Conservation (phyloP, 2,888 invertebrate species). For the Apamea sordens region DNA sequence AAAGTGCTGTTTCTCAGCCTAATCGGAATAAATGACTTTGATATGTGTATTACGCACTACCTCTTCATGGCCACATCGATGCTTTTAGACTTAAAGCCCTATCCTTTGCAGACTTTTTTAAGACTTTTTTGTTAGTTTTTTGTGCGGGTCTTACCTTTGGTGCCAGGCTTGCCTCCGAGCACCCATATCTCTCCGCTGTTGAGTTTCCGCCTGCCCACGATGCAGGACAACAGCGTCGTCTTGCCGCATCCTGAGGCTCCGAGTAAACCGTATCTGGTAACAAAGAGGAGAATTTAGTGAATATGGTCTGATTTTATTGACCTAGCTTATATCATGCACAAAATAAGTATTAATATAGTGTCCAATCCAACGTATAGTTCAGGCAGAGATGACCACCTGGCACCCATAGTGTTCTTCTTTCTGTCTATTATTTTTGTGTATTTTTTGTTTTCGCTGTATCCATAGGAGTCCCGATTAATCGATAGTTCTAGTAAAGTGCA, state of each 20-base stretch:
- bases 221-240: constrained; percentile 97
- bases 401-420: background rate
- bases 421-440: background rate
- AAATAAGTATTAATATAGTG: no score
- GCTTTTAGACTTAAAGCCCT: background rate
- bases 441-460: background rate
- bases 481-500: background rate
- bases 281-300: constrained; percentile 25
- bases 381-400: background rate
- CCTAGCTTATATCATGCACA: background rate
- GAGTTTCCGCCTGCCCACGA: constrained; percentile 96
- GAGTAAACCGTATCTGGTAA: constrained; percentile 96
- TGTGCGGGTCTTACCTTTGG: constrained; percentile 90
- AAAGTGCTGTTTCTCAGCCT: no score
- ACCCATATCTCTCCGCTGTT: constrained; percentile 97
- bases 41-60: background rate
- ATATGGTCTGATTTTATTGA: background rate
- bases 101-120: background rate
- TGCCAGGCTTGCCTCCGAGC: constrained; percentile 97
- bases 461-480: background rate
- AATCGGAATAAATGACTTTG: background rate
- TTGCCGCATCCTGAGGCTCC: constrained; percentile 99
- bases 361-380: background rate
- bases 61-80: background rate
- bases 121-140: background rate